Base-by-base conservation (phyloP, 2,888 invertebrate genomes). In the Ischnura elegans region DNA sequence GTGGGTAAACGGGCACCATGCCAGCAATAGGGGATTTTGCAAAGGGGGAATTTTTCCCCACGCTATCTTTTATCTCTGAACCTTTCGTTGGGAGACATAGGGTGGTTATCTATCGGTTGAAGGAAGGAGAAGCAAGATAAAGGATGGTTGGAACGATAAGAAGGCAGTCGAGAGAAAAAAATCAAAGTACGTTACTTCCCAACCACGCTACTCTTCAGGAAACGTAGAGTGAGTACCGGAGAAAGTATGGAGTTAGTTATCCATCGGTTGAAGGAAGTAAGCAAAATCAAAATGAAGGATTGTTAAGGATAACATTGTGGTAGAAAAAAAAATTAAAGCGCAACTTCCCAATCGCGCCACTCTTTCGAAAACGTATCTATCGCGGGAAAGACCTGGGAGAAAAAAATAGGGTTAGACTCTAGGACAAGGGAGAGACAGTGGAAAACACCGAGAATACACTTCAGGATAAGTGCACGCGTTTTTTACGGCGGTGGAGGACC, bases 361-460 rank as follows among this genome's bases (percentile, higher is more conserved):
- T n/a, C n/a, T n/a, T n/a, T n/a, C n/a, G n/a, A n/a, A n/a, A n/a
- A n/a, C n/a, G n/a, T n/a, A n/a, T n/a, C n/a, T n/a, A n/a, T n/a
- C n/a, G n/a, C n/a, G n/a, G n/a, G n/a, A n/a, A n/a, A n/a, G n/a
- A n/a, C n/a, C n/a, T n/a, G n/a, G n/a, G n/a, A n/a, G n/a, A n/a
- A n/a, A n/a, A n/a, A n/a, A n/a, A n/a, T n/a, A n/a, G n/a, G n/a
- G n/a, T n/a, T n/a, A n/a, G n/a, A n/a, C n/a, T n/a, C n/a, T n/a
- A n/a, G n/a, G n/a, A n/a, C n/a, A n/a, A n/a, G n/a, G n/a, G n/a
- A n/a, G n/a, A n/a, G n/a, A n/a, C n/a, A n/a, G n/a, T n/a, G n/a
- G n/a, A n/a, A n/a, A n/a, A n/a, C n/a, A n/a, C n/a, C n/a, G 51
- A 55, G 43, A 90, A 90, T 90, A 61, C 90, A 90, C 43, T 90